Conservation (phyloP, 2,888 invertebrate genomes). For the Periphyllus acericola region DNA sequence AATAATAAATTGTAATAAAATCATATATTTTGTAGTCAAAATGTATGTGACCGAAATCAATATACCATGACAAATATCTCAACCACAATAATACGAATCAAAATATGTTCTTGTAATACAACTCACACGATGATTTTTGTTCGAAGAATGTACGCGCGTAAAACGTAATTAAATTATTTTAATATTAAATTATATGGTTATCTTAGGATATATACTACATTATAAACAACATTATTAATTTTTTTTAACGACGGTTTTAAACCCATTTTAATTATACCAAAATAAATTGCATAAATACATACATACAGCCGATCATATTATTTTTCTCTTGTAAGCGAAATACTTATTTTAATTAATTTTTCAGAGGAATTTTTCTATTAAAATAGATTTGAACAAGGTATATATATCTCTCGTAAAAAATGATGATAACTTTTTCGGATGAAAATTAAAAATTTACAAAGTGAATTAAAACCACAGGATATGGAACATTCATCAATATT, state of each 20-base stretch:
- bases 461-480: neutral
- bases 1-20: no score
- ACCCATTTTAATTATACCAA: neutral
- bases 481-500: neutral
- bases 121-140: neutral
- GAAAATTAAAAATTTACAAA: neutral
- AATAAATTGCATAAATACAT: neutral
- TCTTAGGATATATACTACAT: neutral
- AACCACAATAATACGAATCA: no score
- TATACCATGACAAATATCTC: no score
- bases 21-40: no score
- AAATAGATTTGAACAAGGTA: neutral
- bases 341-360: neutral
- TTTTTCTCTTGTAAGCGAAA: neutral
- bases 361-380: neutral
- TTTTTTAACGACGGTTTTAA: neutral
- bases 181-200: neutral
- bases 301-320: neutral
- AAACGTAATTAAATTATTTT: neutral
- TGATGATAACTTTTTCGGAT: conserved; percentile 20
- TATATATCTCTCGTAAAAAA: neutral
- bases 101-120: no score
- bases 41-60: no score
- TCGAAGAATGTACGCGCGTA: neutral
- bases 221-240: neutral